Evolutionary conservation across 2,113 vertebrate genomes (phyloP), one percentile per base, ranked within the genome.

Genomic region (Poecile atricapillus): DNA sequence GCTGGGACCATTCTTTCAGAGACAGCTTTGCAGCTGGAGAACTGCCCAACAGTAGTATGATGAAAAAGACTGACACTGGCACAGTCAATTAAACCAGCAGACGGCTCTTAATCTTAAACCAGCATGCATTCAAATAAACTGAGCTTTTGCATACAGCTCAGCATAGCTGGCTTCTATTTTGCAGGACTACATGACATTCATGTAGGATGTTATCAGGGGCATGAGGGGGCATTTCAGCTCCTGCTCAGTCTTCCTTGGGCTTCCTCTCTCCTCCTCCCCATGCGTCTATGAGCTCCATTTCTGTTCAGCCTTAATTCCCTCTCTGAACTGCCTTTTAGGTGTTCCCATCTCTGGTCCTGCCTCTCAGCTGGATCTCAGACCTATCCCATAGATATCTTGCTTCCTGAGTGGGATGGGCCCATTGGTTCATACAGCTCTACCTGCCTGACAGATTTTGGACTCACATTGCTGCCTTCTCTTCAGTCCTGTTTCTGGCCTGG

Each of bases 11-110:
- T 82, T 95, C 74, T 94, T 90, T 90, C 82, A 87, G 55, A 79
- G 62, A 79, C 58, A 93, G 70, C n/a, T 91, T 82, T 90, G 82
- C 87, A 96, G 65, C 82, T 94, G 90, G 94, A 95, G 70, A 87
- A 68, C 62, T 83, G 85, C 90, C 78, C 9, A 9, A 73, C 65
- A 96, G 56, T 69, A 82, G 24, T 82, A 62, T 60, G 62, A 71
- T 75, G 65, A 91, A 87, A 84, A 91, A 87, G 68, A 55, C 52
- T 63, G 84, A 75, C 0, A 2, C 69, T 87, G 84, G 52, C 56
- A 91, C 52, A 75, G 81, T 81, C 74, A 94, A 71, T 93, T 94
- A 94, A 95, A 93, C 56, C 64, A 73, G 17, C 39, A 93, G 94
- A 71, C 35, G 75, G 69, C 84, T 64, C 65, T 82, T 94, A 87